phyloP scores from a whole-genome alignment of 1,140 invertebrate species.

The Lordiphosa stackelbergi region DNA sequence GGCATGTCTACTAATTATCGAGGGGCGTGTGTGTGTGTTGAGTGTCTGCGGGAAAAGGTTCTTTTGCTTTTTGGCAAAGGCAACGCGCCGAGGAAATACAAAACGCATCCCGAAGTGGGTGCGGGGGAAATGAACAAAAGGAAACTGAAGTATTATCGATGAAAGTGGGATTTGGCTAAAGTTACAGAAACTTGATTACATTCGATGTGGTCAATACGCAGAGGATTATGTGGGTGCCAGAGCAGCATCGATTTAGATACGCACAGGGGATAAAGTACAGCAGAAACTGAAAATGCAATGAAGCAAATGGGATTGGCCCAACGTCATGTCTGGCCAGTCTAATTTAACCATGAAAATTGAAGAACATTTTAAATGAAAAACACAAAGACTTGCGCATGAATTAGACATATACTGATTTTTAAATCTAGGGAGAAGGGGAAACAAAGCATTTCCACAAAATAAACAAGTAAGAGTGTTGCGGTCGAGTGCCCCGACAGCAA shows the following conservation, averaged over 20 bases:
- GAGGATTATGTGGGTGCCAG: slow-evolving; percentile 35
- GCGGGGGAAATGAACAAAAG: slow-evolving; percentile 17
- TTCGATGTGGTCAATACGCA: slow-evolving; percentile 33
- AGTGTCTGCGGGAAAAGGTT: slow-evolving; percentile 37
- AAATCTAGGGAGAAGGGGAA: too few relatives aligned
- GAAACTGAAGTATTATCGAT: slow-evolving; percentile 36
- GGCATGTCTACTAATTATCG: slow-evolving; percentile 63
- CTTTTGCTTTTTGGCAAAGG: slow-evolving; percentile 2
- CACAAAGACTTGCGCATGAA: too few relatives aligned
- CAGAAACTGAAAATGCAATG: too few relatives aligned
- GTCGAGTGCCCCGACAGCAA: too few relatives aligned
- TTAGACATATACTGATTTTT: too few relatives aligned
- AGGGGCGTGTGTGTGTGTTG: slow-evolving; percentile 45
- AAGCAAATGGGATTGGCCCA: slow-evolving; percentile 12
- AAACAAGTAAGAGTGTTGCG: too few relatives aligned
- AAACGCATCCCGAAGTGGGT: slow-evolving; percentile 5
- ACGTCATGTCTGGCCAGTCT: too few relatives aligned
- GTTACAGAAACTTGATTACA: slow-evolving; percentile 38
- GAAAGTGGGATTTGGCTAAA: slow-evolving; percentile 26
- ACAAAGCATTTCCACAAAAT: too few relatives aligned
- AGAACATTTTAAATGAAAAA: too few relatives aligned
- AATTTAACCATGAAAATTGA: too few relatives aligned
- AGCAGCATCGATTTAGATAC: background rate
- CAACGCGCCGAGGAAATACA: slow-evolving; percentile 22
- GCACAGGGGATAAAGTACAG: background rate